Percentiles rank a stretch among this genome's conserved stretches.
These are phyloP conservation scores for Bos indicus DNA, from an alignment of 2,113 vertebrate species.

Conservation along the genomic window DNA sequence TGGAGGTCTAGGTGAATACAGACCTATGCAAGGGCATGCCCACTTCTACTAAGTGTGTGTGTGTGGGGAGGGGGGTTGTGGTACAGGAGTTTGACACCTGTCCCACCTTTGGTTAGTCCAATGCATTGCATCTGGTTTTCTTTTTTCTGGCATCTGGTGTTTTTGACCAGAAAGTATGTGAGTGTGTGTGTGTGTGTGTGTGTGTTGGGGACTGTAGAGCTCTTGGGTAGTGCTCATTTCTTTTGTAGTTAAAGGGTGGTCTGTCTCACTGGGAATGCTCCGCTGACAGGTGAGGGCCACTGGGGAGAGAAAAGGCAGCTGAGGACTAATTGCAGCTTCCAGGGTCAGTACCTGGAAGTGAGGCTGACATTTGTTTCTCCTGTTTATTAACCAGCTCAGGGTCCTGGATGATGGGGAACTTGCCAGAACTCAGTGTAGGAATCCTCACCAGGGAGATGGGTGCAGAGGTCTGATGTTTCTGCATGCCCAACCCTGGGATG, in stretches of 20 bases:
- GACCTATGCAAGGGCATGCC: background rate
- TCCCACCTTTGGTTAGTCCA: background rate
- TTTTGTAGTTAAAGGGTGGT: background rate
- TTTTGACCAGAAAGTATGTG: background rate
- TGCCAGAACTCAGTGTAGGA: background rate
- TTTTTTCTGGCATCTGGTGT: background rate
- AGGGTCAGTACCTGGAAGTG: background rate
- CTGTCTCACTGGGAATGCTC: background rate
- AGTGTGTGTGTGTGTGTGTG: background rate
- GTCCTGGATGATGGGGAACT: background rate
- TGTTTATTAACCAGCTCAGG: background rate
- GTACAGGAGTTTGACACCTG: background rate
- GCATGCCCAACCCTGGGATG: background rate
- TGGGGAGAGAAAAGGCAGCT: background rate
- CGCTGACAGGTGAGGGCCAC: background rate
- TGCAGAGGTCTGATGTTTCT: background rate
- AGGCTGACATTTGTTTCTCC: background rate
- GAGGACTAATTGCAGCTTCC: background rate
- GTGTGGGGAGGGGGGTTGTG: background rate
- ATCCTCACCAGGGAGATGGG: background rate
- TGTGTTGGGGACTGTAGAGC: background rate
- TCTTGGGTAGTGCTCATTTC: background rate
- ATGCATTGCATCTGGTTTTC: background rate
- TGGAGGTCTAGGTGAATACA: background rate
- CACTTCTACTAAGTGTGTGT: background rate